Base-by-base conservation (phyloP, 1,140 invertebrate species). In the Temnothorax curvispinosus region DNA sequence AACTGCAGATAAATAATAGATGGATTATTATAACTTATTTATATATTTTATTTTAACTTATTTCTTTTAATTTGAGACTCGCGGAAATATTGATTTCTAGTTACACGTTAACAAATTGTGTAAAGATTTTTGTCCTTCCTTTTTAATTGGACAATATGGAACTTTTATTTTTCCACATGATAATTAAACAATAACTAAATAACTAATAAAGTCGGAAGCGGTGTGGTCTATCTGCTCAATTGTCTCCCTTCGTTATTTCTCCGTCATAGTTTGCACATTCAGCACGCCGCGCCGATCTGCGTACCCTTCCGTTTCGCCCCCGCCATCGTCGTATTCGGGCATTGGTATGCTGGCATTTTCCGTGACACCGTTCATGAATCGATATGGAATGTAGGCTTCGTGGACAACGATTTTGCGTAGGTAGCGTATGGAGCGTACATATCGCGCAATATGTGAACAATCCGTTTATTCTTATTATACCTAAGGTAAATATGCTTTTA, bases 191-290 rank as follows among this genome's bases (percentile, higher is more conserved):
- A 47, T 35, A 35, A 41, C 38, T 27, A 27, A 6, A 41, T 6
- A 41, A 27, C 4, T 84, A 47, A 72, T 74, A 60, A 82, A 9
- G 11, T 13, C 15, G 15, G 21, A 47, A 50, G 6, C 47, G 18
- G 18, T 35, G 38, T 41, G 18, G 21, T 32, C 18, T 5, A 41
- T 78, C 58, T 38, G 21, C 35, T 32, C 75, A 58, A 35, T 72
- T 87, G 75, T 77, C 21, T 65, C 47, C 44, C 74, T 64, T 78
- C 18, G 62, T 52, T 75, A 89, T 89, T 87, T 90, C 88, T 90
- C 56, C 60, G 47, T 82, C 86, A 90, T 89, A 85, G 75, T 69
- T 54, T 62, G 84, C 35, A 58, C 75, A 47, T 18, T 41, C 35
- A 50, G 47, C 52, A 82, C 65, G 64, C 38, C 64, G 38, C 27